phyloP scores from a whole-genome alignment of 2,797 vertebrate species.

The Helicolenus hilgendorfi region DNA sequence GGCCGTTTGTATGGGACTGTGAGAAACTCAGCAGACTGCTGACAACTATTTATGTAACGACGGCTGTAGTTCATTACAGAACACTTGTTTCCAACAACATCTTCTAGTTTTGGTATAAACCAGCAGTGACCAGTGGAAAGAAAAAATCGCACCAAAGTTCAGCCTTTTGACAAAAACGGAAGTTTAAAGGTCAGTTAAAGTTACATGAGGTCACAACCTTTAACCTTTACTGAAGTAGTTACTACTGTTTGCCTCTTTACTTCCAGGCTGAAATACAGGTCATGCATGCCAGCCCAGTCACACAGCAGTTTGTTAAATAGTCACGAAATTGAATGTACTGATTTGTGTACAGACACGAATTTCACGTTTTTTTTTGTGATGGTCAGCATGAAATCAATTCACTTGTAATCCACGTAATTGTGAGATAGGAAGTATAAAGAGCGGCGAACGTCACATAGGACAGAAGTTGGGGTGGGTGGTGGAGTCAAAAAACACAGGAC shows the following conservation, averaged over 20 bases:
- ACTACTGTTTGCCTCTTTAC: not conserved
- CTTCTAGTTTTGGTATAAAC: not conserved
- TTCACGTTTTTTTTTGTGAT: too few species aligned
- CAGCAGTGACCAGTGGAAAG: not conserved
- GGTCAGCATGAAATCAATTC: too few species aligned
- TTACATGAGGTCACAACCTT: not conserved
- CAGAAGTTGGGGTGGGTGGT: too few species aligned
- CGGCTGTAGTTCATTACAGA: not conserved
- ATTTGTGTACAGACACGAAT: too few species aligned
- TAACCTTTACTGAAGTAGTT: not conserved
- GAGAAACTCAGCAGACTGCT: not conserved
- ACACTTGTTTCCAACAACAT: not conserved
- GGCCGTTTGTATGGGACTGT: not conserved
- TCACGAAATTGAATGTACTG: too few species aligned
- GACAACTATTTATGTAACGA: not conserved
- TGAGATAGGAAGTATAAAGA: too few species aligned
- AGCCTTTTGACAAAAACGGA: too few species aligned
- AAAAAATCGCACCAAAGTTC: not conserved
- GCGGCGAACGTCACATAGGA: too few species aligned
- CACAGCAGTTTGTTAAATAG: too few species aligned
- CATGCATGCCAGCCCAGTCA: too few species aligned
- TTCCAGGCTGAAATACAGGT: not conserved
- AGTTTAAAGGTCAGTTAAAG: not conserved
- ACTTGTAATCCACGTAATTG: too few species aligned
- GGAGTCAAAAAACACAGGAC: too few species aligned